phyloP scores from a whole-genome alignment of 2,888 invertebrate species.

The Limenitis camilla region DNA sequence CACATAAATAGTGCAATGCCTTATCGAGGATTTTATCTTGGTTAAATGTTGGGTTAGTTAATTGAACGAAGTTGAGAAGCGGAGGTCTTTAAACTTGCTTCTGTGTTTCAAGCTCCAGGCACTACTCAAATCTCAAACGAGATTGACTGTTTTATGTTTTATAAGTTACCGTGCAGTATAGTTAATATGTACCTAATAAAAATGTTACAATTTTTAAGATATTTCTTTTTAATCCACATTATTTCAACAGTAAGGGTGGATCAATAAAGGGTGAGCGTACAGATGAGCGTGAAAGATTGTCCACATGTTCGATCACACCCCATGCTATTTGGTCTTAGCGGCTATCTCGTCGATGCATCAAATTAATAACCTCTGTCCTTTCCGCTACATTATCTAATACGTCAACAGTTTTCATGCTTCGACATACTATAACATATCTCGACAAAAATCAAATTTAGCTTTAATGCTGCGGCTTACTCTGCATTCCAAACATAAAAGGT shows the following conservation, averaged over 20 bases:
- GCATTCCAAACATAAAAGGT: too few species aligned
- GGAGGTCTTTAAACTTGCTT: too few species aligned
- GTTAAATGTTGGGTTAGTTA: too few species aligned
- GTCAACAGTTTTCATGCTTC: conserved; percentile 40
- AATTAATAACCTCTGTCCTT: conserved; percentile 58
- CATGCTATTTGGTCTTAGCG: conserved; percentile 40
- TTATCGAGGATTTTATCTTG: too few species aligned
- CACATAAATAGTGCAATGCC: too few species aligned
- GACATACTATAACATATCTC: not conserved
- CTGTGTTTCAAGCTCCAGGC: too few species aligned
- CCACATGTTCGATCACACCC: conserved; percentile 65
- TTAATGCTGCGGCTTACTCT: too few species aligned
- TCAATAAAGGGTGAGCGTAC: conserved; percentile 69
- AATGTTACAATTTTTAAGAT: too few species aligned
- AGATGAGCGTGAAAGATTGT: conserved; percentile 75
- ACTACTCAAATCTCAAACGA: too few species aligned
- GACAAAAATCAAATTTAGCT: not conserved
- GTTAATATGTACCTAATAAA: not conserved
- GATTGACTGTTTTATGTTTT: too few species aligned
- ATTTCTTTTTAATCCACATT: conserved; percentile 34
- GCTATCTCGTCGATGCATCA: conserved; percentile 60
- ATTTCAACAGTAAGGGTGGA: conserved; percentile 41
- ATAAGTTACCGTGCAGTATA: too few species aligned
- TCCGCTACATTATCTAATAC: conserved; percentile 53
- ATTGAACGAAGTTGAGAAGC: too few species aligned